Evolutionary conservation across 2,113 vertebrate genomes (phyloP).

Genomic region (Tonatia bakeri): DNA sequence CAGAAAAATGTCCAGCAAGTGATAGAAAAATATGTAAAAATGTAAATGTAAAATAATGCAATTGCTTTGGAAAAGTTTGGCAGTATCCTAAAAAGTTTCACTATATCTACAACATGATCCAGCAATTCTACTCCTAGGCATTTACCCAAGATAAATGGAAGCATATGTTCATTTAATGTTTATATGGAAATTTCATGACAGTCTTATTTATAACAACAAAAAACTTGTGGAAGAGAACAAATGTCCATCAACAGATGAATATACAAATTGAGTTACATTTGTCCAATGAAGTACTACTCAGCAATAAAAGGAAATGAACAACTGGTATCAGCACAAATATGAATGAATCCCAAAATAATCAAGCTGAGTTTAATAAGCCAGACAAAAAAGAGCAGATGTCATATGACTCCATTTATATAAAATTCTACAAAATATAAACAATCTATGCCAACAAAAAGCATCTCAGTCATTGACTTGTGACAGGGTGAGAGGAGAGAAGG

Average conservation of each 20-base stretch:
- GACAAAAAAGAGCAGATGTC: not conserved
- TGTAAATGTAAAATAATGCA: not conserved
- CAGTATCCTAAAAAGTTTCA: not conserved
- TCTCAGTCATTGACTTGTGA: not conserved
- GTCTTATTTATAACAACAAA: not conserved
- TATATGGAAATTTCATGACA: not conserved
- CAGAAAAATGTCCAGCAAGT: not conserved
- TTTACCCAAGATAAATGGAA: slow-evolving; percentile 29
- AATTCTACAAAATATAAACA: not conserved
- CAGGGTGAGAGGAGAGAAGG: not conserved
- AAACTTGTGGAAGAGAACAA: not conserved
- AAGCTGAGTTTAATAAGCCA: not conserved
- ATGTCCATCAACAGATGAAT: not conserved
- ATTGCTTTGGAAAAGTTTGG: not conserved
- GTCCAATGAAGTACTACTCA: not conserved
- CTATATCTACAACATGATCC: no score
- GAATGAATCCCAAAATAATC: not conserved
- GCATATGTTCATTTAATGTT: not conserved
- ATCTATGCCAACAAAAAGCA: not conserved
- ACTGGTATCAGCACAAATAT: not conserved
- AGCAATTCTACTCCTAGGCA: not conserved
- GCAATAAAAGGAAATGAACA: not conserved
- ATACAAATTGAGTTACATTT: not conserved
- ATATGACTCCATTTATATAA: not conserved
- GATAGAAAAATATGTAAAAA: not conserved